Percentiles rank a stretch among this genome's conserved stretches.
Conservation (phyloP, 2,797 vertebrate species). For the Cryptoprocta ferox region DNA sequence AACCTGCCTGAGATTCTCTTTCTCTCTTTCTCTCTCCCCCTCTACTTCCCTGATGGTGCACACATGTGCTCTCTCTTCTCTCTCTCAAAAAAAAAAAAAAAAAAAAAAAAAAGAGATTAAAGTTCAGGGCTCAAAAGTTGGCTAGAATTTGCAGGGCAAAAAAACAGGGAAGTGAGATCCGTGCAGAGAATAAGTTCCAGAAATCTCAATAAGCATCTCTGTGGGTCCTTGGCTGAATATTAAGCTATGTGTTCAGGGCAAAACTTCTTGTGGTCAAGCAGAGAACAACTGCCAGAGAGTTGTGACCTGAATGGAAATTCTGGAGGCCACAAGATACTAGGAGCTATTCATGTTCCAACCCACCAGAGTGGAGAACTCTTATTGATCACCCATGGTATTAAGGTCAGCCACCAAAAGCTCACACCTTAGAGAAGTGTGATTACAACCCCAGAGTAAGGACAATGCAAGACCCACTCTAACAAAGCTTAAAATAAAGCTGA, state of each 20-base stretch:
- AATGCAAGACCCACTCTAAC: background rate
- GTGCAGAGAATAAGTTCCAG: background rate
- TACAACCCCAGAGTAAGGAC: background rate
- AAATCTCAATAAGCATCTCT: background rate
- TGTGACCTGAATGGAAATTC: background rate
- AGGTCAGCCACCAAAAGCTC: background rate
- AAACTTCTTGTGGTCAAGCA: background rate
- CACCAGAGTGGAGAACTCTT: background rate
- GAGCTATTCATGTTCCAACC: background rate
- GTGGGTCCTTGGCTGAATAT: background rate
- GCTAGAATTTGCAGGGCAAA: background rate
- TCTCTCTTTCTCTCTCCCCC: no score
- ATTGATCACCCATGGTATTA: background rate
- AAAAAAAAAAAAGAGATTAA: no score
- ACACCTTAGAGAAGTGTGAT: background rate
- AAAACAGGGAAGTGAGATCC: background rate
- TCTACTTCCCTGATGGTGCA: no score
- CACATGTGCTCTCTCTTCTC: no score
- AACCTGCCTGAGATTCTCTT: no score
- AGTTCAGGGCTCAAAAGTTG: background rate
- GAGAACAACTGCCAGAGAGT: background rate
- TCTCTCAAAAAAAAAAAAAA: no score
- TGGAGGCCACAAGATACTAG: background rate
- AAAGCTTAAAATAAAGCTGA: conserved; percentile 45
- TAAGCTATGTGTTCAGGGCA: background rate